Percentiles rank a stretch among this genome's conserved stretches.
These are phyloP conservation scores for Sebastes fasciatus DNA, from an alignment of 2,113 vertebrate species.

Conservation along the genomic window DNA sequence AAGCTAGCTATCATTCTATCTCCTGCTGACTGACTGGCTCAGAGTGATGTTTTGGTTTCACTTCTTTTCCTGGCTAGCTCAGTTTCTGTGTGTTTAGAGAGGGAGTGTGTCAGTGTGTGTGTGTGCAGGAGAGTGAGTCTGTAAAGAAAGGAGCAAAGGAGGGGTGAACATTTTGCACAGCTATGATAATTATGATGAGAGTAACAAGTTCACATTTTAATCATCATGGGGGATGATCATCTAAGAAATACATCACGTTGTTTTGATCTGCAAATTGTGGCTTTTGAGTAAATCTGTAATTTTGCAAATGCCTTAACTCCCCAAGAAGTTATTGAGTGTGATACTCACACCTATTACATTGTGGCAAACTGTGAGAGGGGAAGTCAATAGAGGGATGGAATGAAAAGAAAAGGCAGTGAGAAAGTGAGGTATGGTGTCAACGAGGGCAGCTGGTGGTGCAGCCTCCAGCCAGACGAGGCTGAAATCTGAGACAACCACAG, in stretches of 20 bases:
- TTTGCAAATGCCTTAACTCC: background rate
- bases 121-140: background rate
- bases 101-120: background rate
- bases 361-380: background rate
- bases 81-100: background rate
- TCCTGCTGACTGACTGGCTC: constrained; percentile 24
- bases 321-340: background rate
- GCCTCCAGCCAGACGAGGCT: constrained; percentile 70
- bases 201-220: background rate
- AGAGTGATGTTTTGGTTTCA: constrained; percentile 35
- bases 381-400: background rate
- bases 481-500: constrained; percentile 79
- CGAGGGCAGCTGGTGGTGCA: constrained; percentile 73
- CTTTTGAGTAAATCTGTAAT: background rate
- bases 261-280: constrained; percentile 1
- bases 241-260: background rate
- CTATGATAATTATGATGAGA: background rate
- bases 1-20: constrained; percentile 25
- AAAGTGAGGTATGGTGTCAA: constrained; percentile 65
- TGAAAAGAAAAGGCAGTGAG: constrained; percentile 31
- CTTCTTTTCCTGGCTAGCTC: constrained; percentile 37
- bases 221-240: background rate
- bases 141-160: background rate
- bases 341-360: background rate
- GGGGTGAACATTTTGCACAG: constrained; percentile 6